Conservation (phyloP, 2,113 vertebrate species). For the Aspidoscelis tigris region DNA sequence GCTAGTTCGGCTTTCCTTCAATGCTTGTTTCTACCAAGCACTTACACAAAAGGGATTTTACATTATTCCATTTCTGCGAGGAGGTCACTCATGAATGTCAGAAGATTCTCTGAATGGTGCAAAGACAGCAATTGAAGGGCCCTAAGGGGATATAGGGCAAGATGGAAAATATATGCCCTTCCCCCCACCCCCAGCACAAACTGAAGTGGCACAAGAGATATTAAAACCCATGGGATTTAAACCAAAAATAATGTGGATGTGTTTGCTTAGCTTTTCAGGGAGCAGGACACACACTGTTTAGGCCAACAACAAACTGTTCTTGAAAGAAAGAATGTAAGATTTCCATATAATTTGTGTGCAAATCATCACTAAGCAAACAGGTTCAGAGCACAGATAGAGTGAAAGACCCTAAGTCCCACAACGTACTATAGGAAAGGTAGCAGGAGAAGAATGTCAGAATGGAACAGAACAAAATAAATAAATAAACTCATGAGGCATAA, state of each 20-base stretch:
- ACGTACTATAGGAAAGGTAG: too few species aligned
- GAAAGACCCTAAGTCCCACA: neutral
- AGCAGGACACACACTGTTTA: neutral
- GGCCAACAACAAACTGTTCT: neutral
- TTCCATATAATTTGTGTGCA: too few species aligned
- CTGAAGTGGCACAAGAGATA: neutral
- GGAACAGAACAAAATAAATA: too few species aligned
- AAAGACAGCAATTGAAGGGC: too few species aligned
- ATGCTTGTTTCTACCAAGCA: neutral
- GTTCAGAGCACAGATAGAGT: neutral
- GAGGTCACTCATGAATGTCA: neutral
- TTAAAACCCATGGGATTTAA: neutral
- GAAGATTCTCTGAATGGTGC: neutral
- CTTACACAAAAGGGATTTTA: neutral
- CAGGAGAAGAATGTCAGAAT: too few species aligned
- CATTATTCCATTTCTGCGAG: neutral
- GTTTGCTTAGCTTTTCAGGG: neutral
- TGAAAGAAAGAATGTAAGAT: neutral
- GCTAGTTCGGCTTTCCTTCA: conserved; percentile 33
- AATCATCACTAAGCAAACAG: neutral
- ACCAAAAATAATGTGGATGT: neutral
- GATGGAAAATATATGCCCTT: neutral
- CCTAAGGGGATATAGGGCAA: neutral
- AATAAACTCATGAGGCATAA: too few species aligned
- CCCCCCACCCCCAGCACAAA: neutral